Evolutionary conservation across 2,888 invertebrate species (phyloP), one percentile per base, ranked within the genome.

Genomic region (Arrhopalites spinosus): DNA sequence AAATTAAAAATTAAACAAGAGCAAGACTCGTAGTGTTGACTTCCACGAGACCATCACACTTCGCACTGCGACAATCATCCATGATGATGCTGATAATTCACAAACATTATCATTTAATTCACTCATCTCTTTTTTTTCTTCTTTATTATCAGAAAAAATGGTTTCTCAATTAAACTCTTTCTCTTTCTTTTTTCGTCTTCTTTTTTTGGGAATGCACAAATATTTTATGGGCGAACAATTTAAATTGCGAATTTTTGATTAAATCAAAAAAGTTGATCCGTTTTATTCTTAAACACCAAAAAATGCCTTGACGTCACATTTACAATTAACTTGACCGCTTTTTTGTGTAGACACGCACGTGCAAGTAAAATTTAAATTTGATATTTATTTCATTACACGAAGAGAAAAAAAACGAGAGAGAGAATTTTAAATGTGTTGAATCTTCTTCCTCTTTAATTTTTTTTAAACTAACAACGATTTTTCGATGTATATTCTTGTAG

Each of bases 1-100:
- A n/a, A n/a, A n/a, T 59, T 23, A 25, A 7, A 8, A 23, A 59
- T 59, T 2, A 59, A 59, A 59, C n/a, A n/a, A n/a, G n/a, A n/a
- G n/a, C n/a, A n/a, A n/a, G n/a, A n/a, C 59, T 25, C 23, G 7
- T 66, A 23, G 36, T 17, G 20, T 23, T 23, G 25, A 36, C 30
- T 25, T 59, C 59, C 8, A 43, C 27, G 53, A 69, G n/a, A 29
- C 56, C 69, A 69, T 69, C 27, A 23, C 56, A 30, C 56, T 70
- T 70, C 56, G 70, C 70, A 70, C 70, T 70, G 70, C 56, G 70
- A 36, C 70, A 56, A 56, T 70, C 23, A 53, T 27, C 56, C 3
- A 36, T 56, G 53, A 56, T 56, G 29, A 50, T 53, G 20, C 5
- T 36, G 36, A 36, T 36, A 11, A 36, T 36, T 36, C 36, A 50